Evolutionary conservation across 2,113 vertebrate genomes (phyloP).

Genomic region (Entomyzon cyanotis): DNA sequence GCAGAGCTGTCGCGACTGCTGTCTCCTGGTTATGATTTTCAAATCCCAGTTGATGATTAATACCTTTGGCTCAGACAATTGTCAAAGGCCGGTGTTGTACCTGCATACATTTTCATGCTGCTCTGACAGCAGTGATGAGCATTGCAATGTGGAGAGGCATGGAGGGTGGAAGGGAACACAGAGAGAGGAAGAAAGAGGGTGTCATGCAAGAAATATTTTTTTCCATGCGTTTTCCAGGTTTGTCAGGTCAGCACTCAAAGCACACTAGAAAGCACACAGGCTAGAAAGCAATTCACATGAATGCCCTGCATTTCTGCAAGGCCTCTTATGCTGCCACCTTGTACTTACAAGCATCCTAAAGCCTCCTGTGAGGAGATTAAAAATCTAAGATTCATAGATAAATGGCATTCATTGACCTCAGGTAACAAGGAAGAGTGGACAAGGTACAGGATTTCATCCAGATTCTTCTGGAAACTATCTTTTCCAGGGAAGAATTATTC

Average conservation of each 20-base stretch:
- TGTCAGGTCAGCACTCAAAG: background rate
- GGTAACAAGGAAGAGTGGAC: background rate
- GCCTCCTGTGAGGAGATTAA: background rate
- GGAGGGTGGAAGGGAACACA: background rate
- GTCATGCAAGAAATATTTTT: background rate
- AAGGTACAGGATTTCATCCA: background rate
- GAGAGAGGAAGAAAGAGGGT: background rate
- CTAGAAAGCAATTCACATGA: background rate
- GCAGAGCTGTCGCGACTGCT: slow-evolving; percentile 56
- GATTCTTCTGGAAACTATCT: background rate
- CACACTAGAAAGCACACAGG: background rate
- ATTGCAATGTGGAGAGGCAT: background rate
- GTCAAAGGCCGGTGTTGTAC: background rate
- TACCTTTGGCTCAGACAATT: slow-evolving; percentile 42
- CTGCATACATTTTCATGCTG: slow-evolving; percentile 1
- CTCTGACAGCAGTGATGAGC: slow-evolving; percentile 4
- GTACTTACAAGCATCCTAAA: background rate
- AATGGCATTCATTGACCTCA: background rate
- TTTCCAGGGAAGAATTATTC: background rate
- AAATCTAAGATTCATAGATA: background rate
- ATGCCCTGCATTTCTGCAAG: background rate
- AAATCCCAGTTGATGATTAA: slow-evolving; percentile 61
- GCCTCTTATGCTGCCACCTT: background rate
- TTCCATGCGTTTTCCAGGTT: background rate
- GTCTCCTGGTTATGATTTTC: slow-evolving; percentile 63